Base-by-base conservation (phyloP, 2,797 vertebrate species). In the Merluccius polli region DNA sequence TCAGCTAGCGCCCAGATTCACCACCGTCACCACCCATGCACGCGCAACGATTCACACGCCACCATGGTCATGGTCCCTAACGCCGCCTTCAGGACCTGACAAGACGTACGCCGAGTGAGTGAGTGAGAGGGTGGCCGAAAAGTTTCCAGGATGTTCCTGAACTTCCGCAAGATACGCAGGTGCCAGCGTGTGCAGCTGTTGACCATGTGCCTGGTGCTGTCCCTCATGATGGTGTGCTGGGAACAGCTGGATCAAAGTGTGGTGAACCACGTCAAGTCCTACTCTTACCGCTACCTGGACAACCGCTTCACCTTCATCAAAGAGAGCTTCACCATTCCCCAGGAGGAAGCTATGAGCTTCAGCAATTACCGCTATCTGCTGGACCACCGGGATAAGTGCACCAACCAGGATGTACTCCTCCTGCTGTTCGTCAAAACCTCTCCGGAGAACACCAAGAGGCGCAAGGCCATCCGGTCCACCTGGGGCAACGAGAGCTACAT, bases 401-500 rank as follows among this genome's bases (percentile, higher is more conserved):
- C 68, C 0, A 77, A 78, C 6, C 80, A 94, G 80, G 94, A 97
- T 1, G 84, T 99, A 73, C 94, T 99, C 15, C 95, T 99, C 0
- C 88, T 99, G 10, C 84, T 99, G 81, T 95, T 99, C 78, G 94
- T 99, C 71, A 99, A 99, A 86, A 94, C 94, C 0, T 94, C 95
- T 0, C 96, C 97, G 0, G 92, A 94, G 83, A 98, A 98, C 88
- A 86, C 83, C 0, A 81, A 92, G 48, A 91, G 96, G 36, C 92
- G 97, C 5, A 90, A 92, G 1, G 94, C 94, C 9, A 99, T 99
- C 83, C 93, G 98, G 69, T 93, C 91, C 2, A 98, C 97, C 0
- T 99, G 98, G 98, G 98, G 97, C 18, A 97, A 96, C 0, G 96
- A 97, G 87, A 82, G 87, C 10, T 97, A 95, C 9, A 93, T 94